phyloP scores from a whole-genome alignment of 2,113 vertebrate genomes.

The Sakesphorus luctuosus region DNA sequence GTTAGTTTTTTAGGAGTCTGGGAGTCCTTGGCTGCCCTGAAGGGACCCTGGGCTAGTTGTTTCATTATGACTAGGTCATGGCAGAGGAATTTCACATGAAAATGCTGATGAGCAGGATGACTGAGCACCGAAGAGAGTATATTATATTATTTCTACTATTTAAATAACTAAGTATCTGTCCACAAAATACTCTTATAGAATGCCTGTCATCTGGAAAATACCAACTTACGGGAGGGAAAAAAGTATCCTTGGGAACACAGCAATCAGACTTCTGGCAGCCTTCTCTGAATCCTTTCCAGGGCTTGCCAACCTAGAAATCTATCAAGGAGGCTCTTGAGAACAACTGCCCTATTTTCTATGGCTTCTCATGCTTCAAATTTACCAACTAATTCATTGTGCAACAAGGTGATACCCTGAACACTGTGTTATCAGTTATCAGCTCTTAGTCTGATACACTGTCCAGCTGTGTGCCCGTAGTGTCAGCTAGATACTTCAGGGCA shows the following conservation, averaged over 20 bases:
- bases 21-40: not conserved
- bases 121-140: not conserved
- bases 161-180: not conserved
- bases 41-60: not conserved
- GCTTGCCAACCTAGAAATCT: not conserved
- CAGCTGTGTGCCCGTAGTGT: not conserved
- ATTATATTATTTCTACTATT: not conserved
- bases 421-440: not conserved
- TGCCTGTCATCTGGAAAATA: not conserved
- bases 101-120: not conserved
- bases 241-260: not conserved
- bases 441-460: not conserved
- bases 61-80: not conserved
- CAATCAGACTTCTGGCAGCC: not conserved
- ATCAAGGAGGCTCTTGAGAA: not conserved
- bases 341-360: accelerated
- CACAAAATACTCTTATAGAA: not conserved
- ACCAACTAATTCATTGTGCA: not conserved
- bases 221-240: not conserved
- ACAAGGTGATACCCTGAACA: not conserved
- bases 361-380: not conserved
- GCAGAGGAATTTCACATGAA: not conserved
- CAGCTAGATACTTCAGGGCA: not conserved
- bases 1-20: not conserved
- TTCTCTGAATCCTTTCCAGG: not conserved